Conservation (phyloP, 2,888 invertebrate species). For the Cheilosia scutellata region DNA sequence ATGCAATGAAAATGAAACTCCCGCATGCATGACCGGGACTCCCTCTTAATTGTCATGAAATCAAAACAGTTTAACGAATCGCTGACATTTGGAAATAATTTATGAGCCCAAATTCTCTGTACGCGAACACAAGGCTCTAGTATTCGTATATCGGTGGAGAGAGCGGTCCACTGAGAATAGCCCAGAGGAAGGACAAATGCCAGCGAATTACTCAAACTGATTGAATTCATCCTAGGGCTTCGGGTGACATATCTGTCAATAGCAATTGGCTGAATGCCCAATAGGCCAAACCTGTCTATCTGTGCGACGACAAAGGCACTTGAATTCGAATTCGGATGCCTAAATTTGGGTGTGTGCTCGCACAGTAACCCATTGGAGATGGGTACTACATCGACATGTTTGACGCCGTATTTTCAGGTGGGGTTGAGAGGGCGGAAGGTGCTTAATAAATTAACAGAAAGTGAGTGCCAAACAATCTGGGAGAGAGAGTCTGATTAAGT, state of each 20-base stretch:
- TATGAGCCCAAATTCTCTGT: conserved; percentile 27
- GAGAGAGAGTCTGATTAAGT: conserved; percentile 34
- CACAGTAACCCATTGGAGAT: not conserved
- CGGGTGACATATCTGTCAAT: conserved; percentile 63
- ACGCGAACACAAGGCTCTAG: not conserved
- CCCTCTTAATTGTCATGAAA: conserved; percentile 67
- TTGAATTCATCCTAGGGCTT: conserved; percentile 52
- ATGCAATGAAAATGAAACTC: conserved; percentile 31
- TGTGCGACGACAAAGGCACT: conserved; percentile 1
- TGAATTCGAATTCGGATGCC: conserved; percentile 11
- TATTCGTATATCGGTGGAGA: not conserved
- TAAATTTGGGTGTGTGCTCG: not conserved
- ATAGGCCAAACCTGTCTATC: conserved; percentile 1
- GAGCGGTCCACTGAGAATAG: conserved; percentile 32
- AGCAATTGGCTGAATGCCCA: conserved; percentile 44
- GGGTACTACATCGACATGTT: not conserved
- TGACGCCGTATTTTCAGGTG: conserved; percentile 17
- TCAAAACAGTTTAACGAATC: conserved; percentile 67
- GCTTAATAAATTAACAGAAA: conserved; percentile 39
- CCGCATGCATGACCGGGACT: conserved; percentile 45
- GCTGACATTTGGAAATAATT: conserved; percentile 69
- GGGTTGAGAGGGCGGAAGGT: not conserved
- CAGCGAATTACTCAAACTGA: conserved; percentile 64
- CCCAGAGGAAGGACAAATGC: conserved; percentile 48
- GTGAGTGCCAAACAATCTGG: conserved; percentile 37